A percentile compares a stretch with the other conserved stretches of the same genome.
Evolutionary conservation across 2,888 invertebrate species (phyloP).

Genomic region (Platycheirus albimanus): DNA sequence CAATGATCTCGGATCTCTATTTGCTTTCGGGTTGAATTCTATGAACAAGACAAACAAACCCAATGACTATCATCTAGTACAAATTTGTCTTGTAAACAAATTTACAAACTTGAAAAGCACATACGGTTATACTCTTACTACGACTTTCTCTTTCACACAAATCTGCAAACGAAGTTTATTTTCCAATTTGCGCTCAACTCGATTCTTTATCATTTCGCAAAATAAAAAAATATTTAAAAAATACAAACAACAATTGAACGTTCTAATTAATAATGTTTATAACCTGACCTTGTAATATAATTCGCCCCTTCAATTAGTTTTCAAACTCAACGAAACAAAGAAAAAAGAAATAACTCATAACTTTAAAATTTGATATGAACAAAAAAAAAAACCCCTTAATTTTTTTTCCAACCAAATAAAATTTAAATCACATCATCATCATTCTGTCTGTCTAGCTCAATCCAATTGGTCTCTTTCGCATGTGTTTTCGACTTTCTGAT

Average conservation of each 20-base stretch:
- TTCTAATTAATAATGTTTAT: slow-evolving; percentile 8
- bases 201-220: neutral
- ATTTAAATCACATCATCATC: neutral
- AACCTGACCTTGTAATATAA: too few relatives aligned
- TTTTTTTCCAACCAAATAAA: slow-evolving; percentile 30
- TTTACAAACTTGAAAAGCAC: slow-evolving; percentile 6
- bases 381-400: slow-evolving; percentile 29
- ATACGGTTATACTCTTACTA: slow-evolving; percentile 1
- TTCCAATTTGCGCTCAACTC: slow-evolving; percentile 37
- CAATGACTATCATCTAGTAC: slow-evolving; percentile 27
- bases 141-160: slow-evolving; percentile 30
- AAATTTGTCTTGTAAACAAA: slow-evolving; percentile 57
- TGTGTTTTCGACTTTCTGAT: slow-evolving; percentile 31
- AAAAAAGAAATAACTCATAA: neutral
- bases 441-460: slow-evolving; percentile 28
- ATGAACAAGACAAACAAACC: neutral
- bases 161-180: slow-evolving; percentile 48
- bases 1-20: too few relatives aligned
- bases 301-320: too few relatives aligned
- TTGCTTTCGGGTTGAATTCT: too few relatives aligned
- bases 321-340: too few relatives aligned
- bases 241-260: neutral
- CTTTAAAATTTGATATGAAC: slow-evolving; percentile 44
- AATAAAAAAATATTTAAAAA: neutral
- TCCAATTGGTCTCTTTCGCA: slow-evolving; percentile 36